Evolutionary conservation across 2,797 vertebrate genomes (phyloP), one percentile per base, ranked within the genome.

Genomic region (Sebastes trivittatus): DNA sequence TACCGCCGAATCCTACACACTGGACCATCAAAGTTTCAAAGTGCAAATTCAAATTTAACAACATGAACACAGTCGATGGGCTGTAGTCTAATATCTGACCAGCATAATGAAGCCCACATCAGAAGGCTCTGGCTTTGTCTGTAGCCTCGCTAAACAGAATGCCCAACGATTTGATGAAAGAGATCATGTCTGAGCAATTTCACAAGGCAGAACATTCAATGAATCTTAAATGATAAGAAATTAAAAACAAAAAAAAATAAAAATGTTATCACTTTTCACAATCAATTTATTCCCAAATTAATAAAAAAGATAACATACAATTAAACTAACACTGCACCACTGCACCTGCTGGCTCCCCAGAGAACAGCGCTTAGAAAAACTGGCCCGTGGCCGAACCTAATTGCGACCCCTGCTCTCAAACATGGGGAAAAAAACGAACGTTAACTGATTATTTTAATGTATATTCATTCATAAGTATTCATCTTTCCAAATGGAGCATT

Each of bases 381-480:
- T 83, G 74, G 20, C 60, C 38, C 3, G 1, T 32, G 14, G 46
- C 52, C 22, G 0, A 74, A 59, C 20, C 25, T 73, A 67, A 85
- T 74, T 76, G 38, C 0, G 3, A 82, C 78, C 76, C 46, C 30
- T 75, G 36, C 34, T 70, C 67, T 84, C 30, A 61, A 64, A 86
- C 58, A 78, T n/a, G 8, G 60, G 18, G 3, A 4, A 30, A 42
- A 71, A 73, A 80, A 77, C 46, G 83, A 75, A 78, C 25, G 11
- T 5, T 56, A 46, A 68, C 38, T 84, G 75, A 77, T 81, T 52
- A 74, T 65, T 87, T 83, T 71, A 78, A 80, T 83, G 80, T 74
- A 75, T 75, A 72, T 78, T 81, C 49, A 84, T 83, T 81, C 29
- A 72, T 23, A 56, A 72, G 58, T 86, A 71, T 89, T 87, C 77